phyloP scores from a whole-genome alignment of 1,140 invertebrate genomes.

The Catajapyx aquilonaris region DNA sequence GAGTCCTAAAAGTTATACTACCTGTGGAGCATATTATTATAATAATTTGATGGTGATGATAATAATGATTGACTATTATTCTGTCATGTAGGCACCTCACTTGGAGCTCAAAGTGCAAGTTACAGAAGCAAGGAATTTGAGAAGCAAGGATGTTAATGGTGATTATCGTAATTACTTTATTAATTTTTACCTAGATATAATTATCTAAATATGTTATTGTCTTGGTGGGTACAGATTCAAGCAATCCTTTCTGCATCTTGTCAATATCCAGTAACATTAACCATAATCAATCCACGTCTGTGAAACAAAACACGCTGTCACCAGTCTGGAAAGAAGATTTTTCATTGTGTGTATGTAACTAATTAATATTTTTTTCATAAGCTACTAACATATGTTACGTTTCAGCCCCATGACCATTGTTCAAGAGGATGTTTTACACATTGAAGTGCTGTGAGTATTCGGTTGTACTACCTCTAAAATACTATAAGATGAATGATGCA shows the following conservation, averaged over 20 bases:
- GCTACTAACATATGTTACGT: too few relatives aligned
- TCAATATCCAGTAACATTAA: conserved; percentile 52
- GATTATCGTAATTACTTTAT: conserved; percentile 12
- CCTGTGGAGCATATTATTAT: too few relatives aligned
- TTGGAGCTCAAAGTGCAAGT: conserved; percentile 81
- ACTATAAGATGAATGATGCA: too few relatives aligned
- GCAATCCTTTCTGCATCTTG: conserved; percentile 82
- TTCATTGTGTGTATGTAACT: conserved; percentile 68
- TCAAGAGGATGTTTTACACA: too few relatives aligned
- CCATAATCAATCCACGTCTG: conserved; percentile 69
- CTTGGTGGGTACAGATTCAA: too few relatives aligned
- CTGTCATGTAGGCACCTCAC: conserved; percentile 62
- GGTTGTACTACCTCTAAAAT: too few relatives aligned
- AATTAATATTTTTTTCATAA: too few relatives aligned
- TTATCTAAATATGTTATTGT: conserved; percentile 4
- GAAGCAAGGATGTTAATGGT: conserved; percentile 90
- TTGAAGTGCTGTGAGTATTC: too few relatives aligned
- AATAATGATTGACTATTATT: background rate
- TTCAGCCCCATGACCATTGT: too few relatives aligned
- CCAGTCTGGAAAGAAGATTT: conserved; percentile 95
- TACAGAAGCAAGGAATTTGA: conserved; percentile 74
- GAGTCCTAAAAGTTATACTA: too few relatives aligned
- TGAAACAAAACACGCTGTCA: conserved; percentile 69
- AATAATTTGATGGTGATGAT: too few relatives aligned
- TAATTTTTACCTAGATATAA: background rate